Base-by-base conservation (phyloP, 2,113 vertebrate species). In the Illadopsis cleaveri region DNA sequence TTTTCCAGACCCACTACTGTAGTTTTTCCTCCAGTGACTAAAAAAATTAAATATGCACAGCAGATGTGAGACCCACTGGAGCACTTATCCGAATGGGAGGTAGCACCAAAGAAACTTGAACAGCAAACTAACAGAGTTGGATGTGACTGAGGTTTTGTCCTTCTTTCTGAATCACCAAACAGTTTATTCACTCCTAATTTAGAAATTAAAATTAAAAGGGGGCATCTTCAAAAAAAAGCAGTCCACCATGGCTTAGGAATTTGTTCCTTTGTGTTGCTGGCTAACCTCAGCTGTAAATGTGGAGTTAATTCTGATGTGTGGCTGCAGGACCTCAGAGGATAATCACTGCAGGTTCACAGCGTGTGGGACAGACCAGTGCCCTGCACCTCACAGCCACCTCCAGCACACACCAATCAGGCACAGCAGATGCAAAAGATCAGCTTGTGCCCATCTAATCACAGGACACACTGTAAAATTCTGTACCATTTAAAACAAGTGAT, bases 261-360 rank as follows among this genome's bases (percentile, higher is more conserved):
- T 37, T 51, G 27, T 68, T 69, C 35, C 30, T 16, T 51, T 53
- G 21, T 71, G 72, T 37, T 62, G 23, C 64, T 58, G 2, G 0
- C 35, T 45, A 9, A 5, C 5, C 14, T 51, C 5, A 5, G 35
- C 62, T 60, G 65, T 30, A 35, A 35, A 30, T 51, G 30, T 58
- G 47, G 3, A 16, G 2, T 15, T 21, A 50, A 15, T 22, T 28
- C 25, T 47, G 24, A 19, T 5, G 6, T 0, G 3, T 58, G 44
- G 73, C 62, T 75, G 68, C 40, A 38, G 80, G 30, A 37, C 24
- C 50, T 86, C 6, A 3, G 7, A 2, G 6, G n/a, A 15, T 28
- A 16, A 53, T 15, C 25, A 19, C 54, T 73, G 56, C 40, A 47
- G 51, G 77, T 11, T 85, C 53, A 11, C 57, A 75, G 47, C 1